Evolutionary conservation across 2,113 vertebrate species (phyloP).

Genomic region (Chamaetylas fuelleborni): DNA sequence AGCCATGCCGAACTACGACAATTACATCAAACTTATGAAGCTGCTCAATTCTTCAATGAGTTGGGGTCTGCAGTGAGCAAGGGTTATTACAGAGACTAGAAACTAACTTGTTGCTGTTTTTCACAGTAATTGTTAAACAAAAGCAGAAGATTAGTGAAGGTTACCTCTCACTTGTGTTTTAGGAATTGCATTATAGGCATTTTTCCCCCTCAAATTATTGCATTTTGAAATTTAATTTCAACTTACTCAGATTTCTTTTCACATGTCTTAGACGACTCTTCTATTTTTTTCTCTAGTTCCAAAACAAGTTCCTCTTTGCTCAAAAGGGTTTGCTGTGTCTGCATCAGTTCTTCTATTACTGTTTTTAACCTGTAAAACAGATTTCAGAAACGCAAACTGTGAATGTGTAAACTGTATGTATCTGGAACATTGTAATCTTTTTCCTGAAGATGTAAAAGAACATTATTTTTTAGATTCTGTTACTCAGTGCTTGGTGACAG

Average conservation of each 20-base stretch:
- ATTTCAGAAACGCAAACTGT: neutral
- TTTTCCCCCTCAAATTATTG: neutral
- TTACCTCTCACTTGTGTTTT: neutral
- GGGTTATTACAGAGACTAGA: neutral
- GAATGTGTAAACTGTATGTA: neutral
- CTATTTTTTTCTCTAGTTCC: constrained; percentile 88
- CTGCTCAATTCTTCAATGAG: neutral
- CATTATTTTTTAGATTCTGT: neutral
- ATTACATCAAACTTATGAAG: neutral
- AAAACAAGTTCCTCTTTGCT: constrained; percentile 87
- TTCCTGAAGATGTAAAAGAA: neutral
- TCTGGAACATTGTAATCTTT: neutral
- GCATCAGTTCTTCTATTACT: constrained; percentile 85
- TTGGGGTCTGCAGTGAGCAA: neutral
- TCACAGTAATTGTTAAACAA: neutral
- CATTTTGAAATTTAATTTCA: neutral
- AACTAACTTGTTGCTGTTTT: neutral
- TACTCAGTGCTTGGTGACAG: neutral
- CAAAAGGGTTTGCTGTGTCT: constrained; percentile 87
- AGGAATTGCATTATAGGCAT: neutral
- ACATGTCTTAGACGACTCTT: constrained; percentile 82
- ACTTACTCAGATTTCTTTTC: constrained; percentile 93
- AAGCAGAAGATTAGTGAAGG: neutral
- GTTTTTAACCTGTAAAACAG: constrained; percentile 83
- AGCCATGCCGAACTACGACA: neutral